Conservation (phyloP, 2,888 invertebrate species). For the Caenorhabditis uteleia region DNA sequence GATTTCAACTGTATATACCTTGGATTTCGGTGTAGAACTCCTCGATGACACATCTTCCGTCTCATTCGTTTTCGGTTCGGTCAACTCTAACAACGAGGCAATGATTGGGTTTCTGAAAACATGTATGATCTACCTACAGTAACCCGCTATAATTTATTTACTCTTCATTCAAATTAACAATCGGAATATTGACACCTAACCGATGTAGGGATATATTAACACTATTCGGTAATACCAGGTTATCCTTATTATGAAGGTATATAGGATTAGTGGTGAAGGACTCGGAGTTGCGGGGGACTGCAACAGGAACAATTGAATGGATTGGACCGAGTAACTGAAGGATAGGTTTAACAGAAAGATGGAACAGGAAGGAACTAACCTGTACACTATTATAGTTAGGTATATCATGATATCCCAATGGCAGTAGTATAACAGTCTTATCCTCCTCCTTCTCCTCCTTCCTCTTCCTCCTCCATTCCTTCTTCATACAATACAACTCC, state of each 20-base stretch:
- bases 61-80: neutral
- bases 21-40: neutral
- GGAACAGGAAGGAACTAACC: too few relatives aligned
- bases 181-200: conserved; percentile 24
- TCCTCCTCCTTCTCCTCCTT: neutral
- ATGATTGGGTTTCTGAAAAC: neutral
- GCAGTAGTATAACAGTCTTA: conserved; percentile 15
- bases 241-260: conserved; percentile 10
- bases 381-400: conserved; percentile 16
- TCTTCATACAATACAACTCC: conserved; percentile 28
- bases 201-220: conserved; percentile 12
- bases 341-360: neutral
- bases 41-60: neutral
- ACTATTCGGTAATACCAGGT: conserved; percentile 14
- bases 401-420: conserved; percentile 22
- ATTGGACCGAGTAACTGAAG: conserved; percentile 48
- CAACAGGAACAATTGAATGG: conserved; percentile 53
- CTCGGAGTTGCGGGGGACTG: conserved; percentile 21
- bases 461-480: conserved; percentile 1
- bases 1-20: too few relatives aligned
- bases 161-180: conserved; percentile 25
- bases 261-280: conserved; percentile 17
- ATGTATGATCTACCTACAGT: neutral
- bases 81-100: neutral
- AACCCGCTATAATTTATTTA: neutral